Conservation (phyloP, 2,797 vertebrate species). For the Erethizon dorsatum region DNA sequence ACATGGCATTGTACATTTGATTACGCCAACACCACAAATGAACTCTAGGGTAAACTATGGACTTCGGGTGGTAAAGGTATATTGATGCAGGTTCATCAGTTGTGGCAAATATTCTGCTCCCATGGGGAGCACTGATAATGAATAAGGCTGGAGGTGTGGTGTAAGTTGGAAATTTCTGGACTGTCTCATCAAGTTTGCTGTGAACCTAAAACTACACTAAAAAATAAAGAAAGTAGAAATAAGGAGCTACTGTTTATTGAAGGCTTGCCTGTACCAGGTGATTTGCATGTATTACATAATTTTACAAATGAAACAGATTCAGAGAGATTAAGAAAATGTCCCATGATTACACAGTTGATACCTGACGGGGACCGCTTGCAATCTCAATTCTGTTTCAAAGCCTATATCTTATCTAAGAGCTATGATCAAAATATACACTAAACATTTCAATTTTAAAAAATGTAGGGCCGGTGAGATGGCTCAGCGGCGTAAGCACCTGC, state of each 20-base stretch:
- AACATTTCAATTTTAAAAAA: neutral
- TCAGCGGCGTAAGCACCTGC: too few species aligned
- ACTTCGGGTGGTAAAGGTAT: neutral
- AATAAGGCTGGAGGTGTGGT: neutral
- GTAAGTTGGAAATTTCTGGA: neutral
- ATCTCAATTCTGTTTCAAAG: conserved; percentile 2
- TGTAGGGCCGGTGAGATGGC: too few species aligned
- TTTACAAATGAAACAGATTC: conserved; percentile 17
- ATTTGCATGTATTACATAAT: neutral
- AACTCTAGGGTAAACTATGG: neutral
- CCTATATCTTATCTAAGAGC: neutral
- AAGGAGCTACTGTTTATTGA: neutral
- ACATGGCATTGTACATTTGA: neutral
- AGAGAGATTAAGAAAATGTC: neutral
- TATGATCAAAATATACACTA: neutral
- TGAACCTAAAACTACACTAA: neutral
- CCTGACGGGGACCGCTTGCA: neutral
- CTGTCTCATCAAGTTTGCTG: neutral
- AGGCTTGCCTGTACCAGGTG: neutral
- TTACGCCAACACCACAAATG: neutral
- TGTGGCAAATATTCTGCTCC: neutral
- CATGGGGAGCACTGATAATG: neutral
- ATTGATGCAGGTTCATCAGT: neutral
- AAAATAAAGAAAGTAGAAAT: neutral
- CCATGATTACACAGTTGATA: neutral